Percentiles rank a stretch among this genome's conserved stretches.
These are phyloP conservation scores for Aradophagus sp. DNA, from an alignment of 1,140 invertebrate genomes.

Conservation along the genomic window DNA sequence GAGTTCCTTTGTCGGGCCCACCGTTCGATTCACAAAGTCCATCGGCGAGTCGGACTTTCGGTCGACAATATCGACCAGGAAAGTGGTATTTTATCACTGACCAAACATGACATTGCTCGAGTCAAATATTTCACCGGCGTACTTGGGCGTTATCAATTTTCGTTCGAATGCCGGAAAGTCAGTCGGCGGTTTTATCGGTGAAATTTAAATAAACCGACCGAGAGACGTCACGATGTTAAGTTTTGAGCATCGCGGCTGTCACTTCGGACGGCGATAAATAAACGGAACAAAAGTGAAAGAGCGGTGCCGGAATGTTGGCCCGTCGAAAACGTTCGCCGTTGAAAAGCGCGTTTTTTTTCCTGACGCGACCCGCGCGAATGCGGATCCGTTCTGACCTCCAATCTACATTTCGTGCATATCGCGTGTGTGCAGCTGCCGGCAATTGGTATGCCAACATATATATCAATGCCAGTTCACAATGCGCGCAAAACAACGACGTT, in stretches of 20 bases:
- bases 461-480: constrained; percentile 24
- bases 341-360: constrained; percentile 4
- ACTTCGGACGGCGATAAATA: neutral
- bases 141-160: constrained; percentile 4
- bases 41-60: too few relatives aligned
- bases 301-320: too few relatives aligned
- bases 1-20: too few relatives aligned
- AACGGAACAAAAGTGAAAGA: neutral
- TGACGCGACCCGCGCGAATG: constrained; percentile 20
- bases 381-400: constrained; percentile 48
- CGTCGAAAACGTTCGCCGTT: too few relatives aligned
- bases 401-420: constrained; percentile 39
- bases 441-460: constrained; percentile 33
- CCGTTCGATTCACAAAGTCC: too few relatives aligned
- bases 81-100: constrained; percentile 18
- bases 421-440: constrained; percentile 29
- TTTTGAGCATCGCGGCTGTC: neutral
- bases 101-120: constrained; percentile 6
- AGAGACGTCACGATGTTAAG: neutral
- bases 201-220: constrained; percentile 1
- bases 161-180: neutral
- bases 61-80: neutral
- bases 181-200: neutral
- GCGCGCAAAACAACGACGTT: neutral
- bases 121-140: constrained; percentile 7